Percentiles rank a stretch among this genome's conserved stretches.
Conservation (phyloP, 2,113 vertebrate species). For the Lutjanus erythropterus region DNA sequence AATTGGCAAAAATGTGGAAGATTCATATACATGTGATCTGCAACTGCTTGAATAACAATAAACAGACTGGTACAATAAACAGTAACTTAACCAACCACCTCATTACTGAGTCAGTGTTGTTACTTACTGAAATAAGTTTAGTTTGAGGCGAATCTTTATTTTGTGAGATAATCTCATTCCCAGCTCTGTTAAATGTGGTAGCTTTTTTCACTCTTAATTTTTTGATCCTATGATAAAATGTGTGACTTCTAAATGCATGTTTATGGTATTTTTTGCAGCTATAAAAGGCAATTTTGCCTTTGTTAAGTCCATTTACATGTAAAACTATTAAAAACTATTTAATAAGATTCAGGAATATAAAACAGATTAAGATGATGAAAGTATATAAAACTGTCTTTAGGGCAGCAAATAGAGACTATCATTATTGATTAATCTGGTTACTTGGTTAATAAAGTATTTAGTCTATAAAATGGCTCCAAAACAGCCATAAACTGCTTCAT, state of each 20-base stretch:
- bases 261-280: neutral
- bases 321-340: neutral
- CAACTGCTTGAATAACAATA: constrained; percentile 51
- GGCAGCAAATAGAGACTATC: neutral
- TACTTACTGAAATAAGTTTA: neutral
- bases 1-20: neutral
- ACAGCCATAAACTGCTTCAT: too few relatives aligned
- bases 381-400: neutral
- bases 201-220: neutral
- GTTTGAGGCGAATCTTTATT: neutral
- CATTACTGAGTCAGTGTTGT: constrained; percentile 15
- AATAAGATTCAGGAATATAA: neutral
- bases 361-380: neutral
- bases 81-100: constrained; percentile 38
- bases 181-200: neutral
- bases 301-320: neutral
- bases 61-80: constrained; percentile 52
- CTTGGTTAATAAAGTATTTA: neutral
- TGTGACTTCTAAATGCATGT: neutral
- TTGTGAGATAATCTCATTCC: neutral
- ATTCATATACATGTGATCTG: constrained; percentile 25
- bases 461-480: neutral
- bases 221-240: neutral
- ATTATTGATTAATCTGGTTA: neutral
- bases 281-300: neutral